Base-by-base conservation (phyloP, 2,113 vertebrate species). In the Cardinalis cardinalis region DNA sequence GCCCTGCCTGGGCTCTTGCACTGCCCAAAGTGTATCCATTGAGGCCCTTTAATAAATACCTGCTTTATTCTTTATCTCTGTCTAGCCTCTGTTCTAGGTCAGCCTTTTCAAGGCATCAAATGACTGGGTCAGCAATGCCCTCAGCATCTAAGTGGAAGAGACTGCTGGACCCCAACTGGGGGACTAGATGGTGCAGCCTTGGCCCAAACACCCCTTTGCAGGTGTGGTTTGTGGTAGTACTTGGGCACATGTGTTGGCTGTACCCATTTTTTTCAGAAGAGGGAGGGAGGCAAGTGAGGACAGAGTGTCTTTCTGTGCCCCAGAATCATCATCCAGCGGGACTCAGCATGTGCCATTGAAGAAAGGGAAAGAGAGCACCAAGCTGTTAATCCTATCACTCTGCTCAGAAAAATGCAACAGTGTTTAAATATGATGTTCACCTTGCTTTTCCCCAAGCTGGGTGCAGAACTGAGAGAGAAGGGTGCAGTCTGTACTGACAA, bases 391-490 rank as follows among this genome's bases (percentile, higher is more conserved):
- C 31, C 36, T 46, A 59, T 8, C 75, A n/a, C 20, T 0, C 1
- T 36, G 46, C 38, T 72, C 80, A 82, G 75, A 84, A 89, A 85
- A 79, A 64, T 10, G 26, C 26, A 19, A 5, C 40, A 21, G 24
- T 25, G 23, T 65, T 92, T 88, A 83, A 88, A 76, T 63, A 16
- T 58, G 55, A 32, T 16, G 13, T 56, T 88, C 31, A 16, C 18
- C 31, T 46, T 46, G n/a, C 63, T 87, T 83, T 86, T 23, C 65
- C 18, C 12, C 46, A 80, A 74, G 51, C 44, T 0, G 2, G 21
- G 26, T 69, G 52, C 24, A 74, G 69, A 77, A 40, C 64, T 71
- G 66, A 94, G 71, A 41, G 94, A 96, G 95, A 94, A 93, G 90
- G 90, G 70, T 82, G 53, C 52, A 73, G 72, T 68, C 69, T 66